Base-by-base conservation (phyloP, 2,797 vertebrate species). In the Thunnus albacares region DNA sequence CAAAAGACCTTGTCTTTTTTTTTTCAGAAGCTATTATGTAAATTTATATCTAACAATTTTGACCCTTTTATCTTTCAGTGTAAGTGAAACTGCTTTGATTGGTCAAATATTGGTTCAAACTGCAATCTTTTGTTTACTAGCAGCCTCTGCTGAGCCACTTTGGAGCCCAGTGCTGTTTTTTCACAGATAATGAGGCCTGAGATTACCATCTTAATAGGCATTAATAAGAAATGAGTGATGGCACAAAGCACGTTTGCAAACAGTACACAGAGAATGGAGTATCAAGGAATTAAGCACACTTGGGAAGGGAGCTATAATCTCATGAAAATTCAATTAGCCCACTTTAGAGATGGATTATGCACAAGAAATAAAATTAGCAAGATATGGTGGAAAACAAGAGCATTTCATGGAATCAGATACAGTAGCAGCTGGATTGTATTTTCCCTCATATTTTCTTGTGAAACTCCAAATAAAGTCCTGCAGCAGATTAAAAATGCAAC, bases 281-380 rank as follows among this genome's bases (percentile, higher is more conserved):
- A 82, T 82, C 69, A 65, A 77, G 71, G 84, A 81, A 87, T 88
- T 81, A 87, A 73, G 49, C 82, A 86, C 75, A 87, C 81, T 86
- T 61, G 83, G 77, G 87, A 83, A 79, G 77, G 41, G 59, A 85
- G 60, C 53, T 64, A 38, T 87, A 87, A 91, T 92, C 85, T 91
- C 85, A 88, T 92, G 80, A 88, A 92, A 89, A 90, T 94, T 91
- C 80, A 92, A 82, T 89, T 89, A 88, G 73, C 80, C 84, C 24
- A 78, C 75, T 90, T 90, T 66, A 72, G 76, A 85, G 83, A 85
- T 72, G 65, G 85, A 91, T 92, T 91, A 85, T 80, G 79, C 75
- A 52, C 41, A n/a, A 84, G 87, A 85, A 85, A 89, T 74, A 77
- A 85, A 86, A 86, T 85, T 51, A 81, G 68, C 51, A 49, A 52